Evolutionary conservation across 1,140 invertebrate species (phyloP).

Genomic region (Thereuonema tuberculata): DNA sequence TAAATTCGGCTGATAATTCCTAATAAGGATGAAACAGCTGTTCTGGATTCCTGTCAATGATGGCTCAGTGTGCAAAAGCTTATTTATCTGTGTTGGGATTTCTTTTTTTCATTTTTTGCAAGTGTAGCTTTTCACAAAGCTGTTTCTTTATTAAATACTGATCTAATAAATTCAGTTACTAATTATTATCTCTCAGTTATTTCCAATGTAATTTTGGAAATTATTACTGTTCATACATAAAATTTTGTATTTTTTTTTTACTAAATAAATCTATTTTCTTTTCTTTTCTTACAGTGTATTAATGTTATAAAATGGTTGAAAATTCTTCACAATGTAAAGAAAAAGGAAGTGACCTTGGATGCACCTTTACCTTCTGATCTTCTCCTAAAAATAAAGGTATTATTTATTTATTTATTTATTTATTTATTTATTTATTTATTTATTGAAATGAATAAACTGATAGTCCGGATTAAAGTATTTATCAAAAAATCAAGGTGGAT

Average conservation of each 20-base stretch:
- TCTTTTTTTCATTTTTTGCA: too few species aligned
- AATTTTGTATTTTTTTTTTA: not conserved
- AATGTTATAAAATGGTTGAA: conserved; percentile 89
- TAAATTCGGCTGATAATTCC: too few species aligned
- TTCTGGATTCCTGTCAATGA: too few species aligned
- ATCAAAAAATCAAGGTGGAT: too few species aligned
- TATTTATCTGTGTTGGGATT: too few species aligned
- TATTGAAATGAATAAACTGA: too few species aligned
- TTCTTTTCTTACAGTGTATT: conserved; percentile 33
- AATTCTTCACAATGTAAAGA: conserved; percentile 54
- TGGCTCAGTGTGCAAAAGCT: too few species aligned
- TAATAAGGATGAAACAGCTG: too few species aligned
- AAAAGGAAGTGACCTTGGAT: conserved; percentile 47
- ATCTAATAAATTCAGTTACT: not conserved
- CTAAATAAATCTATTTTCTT: not conserved
- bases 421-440: not conserved
- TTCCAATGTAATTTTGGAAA: not conserved
- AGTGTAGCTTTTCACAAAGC: too few species aligned
- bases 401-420: not conserved
- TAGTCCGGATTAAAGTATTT: too few species aligned
- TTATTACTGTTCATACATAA: not conserved
- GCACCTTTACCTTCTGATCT: conserved; percentile 69
- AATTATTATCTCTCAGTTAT: not conserved
- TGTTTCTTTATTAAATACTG: not conserved
- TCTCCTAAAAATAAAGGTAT: conserved; percentile 57